phyloP scores from a whole-genome alignment of 2,113 vertebrate species.

The Dryoscopus gambensis region DNA sequence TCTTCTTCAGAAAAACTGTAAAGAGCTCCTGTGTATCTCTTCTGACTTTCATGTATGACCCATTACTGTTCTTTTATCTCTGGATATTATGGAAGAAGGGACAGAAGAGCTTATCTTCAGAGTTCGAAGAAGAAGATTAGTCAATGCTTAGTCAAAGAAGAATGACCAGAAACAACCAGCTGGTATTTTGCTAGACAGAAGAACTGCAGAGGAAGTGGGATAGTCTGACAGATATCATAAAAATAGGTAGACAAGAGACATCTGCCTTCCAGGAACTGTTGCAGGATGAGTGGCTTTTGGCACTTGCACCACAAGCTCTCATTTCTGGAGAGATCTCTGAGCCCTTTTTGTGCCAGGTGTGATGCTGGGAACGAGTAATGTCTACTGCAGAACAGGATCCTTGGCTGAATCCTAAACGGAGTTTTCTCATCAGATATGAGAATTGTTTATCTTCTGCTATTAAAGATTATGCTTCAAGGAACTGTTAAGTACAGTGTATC shows the following conservation, averaged over 20 bases:
- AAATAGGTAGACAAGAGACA: conserved; percentile 26
- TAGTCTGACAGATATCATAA: conserved; percentile 20
- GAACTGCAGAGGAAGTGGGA: conserved; percentile 20
- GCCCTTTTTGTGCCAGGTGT: neutral
- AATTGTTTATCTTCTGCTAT: neutral
- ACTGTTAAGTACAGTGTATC: neutral
- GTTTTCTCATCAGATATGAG: neutral
- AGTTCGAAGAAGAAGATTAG: neutral
- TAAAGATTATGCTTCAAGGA: neutral
- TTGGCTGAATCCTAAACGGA: neutral
- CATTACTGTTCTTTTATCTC: neutral
- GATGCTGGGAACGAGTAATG: neutral
- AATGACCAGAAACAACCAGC: conserved; percentile 30
- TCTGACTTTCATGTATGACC: neutral
- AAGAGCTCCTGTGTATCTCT: neutral
- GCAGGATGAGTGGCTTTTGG: neutral
- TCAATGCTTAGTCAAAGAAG: neutral
- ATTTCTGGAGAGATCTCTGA: conserved; percentile 10
- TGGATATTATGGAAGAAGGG: neutral
- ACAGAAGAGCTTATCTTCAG: neutral
- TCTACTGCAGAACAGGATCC: neutral
- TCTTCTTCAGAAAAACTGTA: neutral
- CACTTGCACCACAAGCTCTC: neutral
- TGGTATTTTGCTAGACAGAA: conserved; percentile 40
- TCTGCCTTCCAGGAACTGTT: conserved; percentile 32